phyloP scores from a whole-genome alignment of 2,888 invertebrate genomes.

The Dasysyrphus tricinctus region DNA sequence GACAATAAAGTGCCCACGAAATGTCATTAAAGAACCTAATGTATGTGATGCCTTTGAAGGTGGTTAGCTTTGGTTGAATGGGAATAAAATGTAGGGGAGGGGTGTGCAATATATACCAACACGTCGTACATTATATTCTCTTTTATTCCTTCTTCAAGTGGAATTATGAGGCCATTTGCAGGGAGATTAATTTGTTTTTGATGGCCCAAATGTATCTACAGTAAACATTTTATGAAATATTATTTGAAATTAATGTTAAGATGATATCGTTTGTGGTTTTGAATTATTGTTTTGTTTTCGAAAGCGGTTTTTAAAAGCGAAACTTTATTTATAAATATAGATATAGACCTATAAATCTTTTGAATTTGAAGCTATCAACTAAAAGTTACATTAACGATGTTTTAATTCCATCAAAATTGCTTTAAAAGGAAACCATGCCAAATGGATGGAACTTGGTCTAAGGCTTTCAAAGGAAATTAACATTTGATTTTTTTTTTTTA shows the following conservation, averaged over 20 bases:
- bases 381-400: too few relatives aligned
- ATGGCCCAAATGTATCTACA: neutral
- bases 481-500: too few relatives aligned
- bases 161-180: constrained; percentile 11
- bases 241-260: constrained; percentile 15
- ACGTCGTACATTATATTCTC: neutral
- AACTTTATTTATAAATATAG: neutral
- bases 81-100: neutral
- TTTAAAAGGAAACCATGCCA: too few relatives aligned
- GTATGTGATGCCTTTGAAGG: constrained; percentile 28
- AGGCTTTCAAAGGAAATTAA: too few relatives aligned
- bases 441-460: too few relatives aligned
- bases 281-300: neutral
- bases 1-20: constrained; percentile 63
- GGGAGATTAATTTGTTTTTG: constrained; percentile 3
- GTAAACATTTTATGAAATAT: constrained; percentile 25
- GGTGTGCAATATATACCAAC: neutral
- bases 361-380: too few relatives aligned
- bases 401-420: too few relatives aligned
- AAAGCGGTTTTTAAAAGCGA: neutral
- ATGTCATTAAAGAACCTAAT: constrained; percentile 54
- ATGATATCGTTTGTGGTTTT: neutral
- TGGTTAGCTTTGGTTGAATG: neutral
- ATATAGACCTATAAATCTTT: too few relatives aligned
- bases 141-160: neutral